Percentiles rank a stretch among this genome's conserved stretches.
Evolutionary conservation across 2,888 invertebrate genomes (phyloP).

Genomic region (Agrochola lychnidis): DNA sequence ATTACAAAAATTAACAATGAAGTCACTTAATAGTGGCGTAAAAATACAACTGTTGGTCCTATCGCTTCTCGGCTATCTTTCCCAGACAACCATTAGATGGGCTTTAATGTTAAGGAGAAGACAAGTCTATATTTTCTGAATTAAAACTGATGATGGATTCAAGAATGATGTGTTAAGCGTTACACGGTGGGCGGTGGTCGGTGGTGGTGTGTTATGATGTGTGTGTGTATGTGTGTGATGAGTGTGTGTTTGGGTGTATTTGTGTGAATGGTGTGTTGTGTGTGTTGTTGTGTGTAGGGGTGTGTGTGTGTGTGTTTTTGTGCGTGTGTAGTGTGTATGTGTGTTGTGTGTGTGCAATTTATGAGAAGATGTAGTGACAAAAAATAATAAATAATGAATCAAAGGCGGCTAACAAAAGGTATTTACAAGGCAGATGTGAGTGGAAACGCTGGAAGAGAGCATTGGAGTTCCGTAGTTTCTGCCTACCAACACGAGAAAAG

Average conservation of each 20-base stretch:
- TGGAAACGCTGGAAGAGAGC: too few relatives aligned
- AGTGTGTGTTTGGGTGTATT: too few relatives aligned
- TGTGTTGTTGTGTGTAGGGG: too few relatives aligned
- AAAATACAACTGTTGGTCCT: background rate
- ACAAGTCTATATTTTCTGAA: background rate
- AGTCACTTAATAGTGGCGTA: background rate
- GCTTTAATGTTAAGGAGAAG: background rate
- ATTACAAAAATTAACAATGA: constrained; percentile 1
- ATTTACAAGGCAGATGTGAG: background rate
- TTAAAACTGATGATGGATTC: background rate
- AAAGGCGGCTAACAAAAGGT: background rate
- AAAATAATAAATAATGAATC: too few relatives aligned
- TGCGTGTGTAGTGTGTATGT: too few relatives aligned
- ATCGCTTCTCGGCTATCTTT: constrained; percentile 1
- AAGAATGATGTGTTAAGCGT: background rate
- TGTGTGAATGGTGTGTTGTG: too few relatives aligned
- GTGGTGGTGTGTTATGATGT: too few relatives aligned
- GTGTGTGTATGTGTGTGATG: too few relatives aligned
- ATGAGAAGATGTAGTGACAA: background rate
- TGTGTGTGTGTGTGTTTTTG: too few relatives aligned
- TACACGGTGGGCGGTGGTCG: background rate
- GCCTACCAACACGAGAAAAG: too few relatives aligned
- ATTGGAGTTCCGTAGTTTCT: too few relatives aligned
- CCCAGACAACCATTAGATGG: constrained; percentile 10
- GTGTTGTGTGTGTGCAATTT: background rate